These are phyloP conservation scores for Umimayanthus kanabou DNA, from an alignment of 92 coral and sea anemone species.

Conservation along the genomic window DNA sequence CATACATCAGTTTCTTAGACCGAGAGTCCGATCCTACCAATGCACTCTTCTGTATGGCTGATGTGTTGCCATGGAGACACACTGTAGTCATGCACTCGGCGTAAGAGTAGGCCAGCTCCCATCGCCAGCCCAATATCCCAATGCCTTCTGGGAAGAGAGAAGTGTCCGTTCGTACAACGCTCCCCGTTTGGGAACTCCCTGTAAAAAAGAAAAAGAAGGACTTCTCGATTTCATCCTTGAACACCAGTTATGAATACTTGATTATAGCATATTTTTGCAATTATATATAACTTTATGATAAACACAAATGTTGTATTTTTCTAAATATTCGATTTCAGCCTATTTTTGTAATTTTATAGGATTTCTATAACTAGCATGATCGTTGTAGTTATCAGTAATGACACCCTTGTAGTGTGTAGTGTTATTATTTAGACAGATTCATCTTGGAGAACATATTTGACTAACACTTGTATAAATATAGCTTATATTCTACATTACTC, in stretches of 20 bases:
- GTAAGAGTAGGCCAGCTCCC: conserved; percentile 91
- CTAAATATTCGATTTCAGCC: too few species aligned
- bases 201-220: not conserved
- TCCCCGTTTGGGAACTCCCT: conserved; percentile 44
- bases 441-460: too few species aligned
- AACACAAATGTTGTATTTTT: too few species aligned
- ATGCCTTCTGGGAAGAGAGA: conserved; percentile 57
- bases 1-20: conserved; percentile 57
- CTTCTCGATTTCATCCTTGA: too few species aligned
- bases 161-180: conserved; percentile 60
- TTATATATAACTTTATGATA: not conserved
- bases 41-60: conserved; percentile 87
- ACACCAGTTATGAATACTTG: too few species aligned
- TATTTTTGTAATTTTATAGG: too few species aligned
- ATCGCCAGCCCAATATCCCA: conserved; percentile 88
- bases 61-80: conserved; percentile 83
- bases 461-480: too few species aligned
- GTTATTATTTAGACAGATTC: too few species aligned
- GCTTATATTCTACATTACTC: too few species aligned
- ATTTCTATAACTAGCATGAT: too few species aligned
- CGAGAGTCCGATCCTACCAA: conserved; percentile 83
- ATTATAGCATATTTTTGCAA: not conserved
- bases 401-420: too few species aligned
- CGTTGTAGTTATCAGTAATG: too few species aligned
- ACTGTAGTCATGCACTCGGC: conserved; percentile 89